Conservation (phyloP, 2,888 invertebrate genomes). For the Yponomeuta sedellus region DNA sequence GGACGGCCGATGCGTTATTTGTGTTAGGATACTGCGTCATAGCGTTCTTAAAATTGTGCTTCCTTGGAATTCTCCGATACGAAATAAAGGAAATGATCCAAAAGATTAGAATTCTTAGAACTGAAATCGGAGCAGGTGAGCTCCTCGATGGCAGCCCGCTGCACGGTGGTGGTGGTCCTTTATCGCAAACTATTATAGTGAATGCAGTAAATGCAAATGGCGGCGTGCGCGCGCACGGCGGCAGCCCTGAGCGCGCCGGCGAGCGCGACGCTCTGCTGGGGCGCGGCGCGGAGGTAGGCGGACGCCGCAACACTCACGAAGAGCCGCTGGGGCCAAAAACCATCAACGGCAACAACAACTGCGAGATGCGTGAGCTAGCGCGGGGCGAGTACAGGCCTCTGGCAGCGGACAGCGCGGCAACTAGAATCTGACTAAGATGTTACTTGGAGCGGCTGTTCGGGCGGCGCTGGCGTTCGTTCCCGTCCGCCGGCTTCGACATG, state of each 20-base stretch:
- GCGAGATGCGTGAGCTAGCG: constrained; percentile 85
- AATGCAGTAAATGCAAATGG: constrained; percentile 76
- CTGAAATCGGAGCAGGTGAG: constrained; percentile 77
- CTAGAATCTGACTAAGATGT: constrained; percentile 85
- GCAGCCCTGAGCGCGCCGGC: constrained; percentile 73
- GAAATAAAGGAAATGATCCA: constrained; percentile 95
- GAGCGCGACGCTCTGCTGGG: constrained; percentile 78
- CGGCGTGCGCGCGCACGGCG: constrained; percentile 74
- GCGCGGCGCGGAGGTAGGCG: constrained; percentile 64
- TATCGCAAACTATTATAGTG: constrained; percentile 67
- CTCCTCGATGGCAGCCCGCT: constrained; percentile 63
- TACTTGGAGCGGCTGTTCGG: constrained; percentile 84
- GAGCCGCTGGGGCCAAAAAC: constrained; percentile 77
- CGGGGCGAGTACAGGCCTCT: constrained; percentile 70
- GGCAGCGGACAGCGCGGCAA: constrained; percentile 71
- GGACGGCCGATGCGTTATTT: constrained; percentile 88
- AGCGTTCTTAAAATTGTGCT: constrained; percentile 91
- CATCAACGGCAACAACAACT: constrained; percentile 85
- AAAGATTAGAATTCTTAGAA: constrained; percentile 88
- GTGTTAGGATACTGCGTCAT: constrained; percentile 91
- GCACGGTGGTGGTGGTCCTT: constrained; percentile 57
- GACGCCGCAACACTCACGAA: constrained; percentile 60
- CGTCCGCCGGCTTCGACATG: constrained; percentile 57
- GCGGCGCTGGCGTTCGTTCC: constrained; percentile 73
- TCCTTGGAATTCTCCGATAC: constrained; percentile 89